Evolutionary conservation across 2,797 vertebrate genomes (phyloP).

Genomic region (Oreochromis mossambicus): DNA sequence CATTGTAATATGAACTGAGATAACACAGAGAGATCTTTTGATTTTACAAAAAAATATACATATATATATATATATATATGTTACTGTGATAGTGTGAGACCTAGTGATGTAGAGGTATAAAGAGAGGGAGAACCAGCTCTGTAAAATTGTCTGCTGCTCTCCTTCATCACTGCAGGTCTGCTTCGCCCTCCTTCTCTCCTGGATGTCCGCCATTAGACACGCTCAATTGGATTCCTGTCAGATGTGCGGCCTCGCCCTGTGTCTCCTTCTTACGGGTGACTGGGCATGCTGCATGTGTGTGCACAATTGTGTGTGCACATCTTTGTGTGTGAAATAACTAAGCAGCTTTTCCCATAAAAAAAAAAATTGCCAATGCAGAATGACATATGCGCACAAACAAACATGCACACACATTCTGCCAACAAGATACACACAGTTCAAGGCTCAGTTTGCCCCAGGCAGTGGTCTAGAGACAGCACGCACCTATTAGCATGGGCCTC

Average conservation of each 20-base stretch:
- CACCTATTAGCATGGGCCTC: slow-evolving; percentile 65
- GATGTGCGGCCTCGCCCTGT: slow-evolving; percentile 72
- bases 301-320: not conserved
- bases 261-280: slow-evolving; percentile 75
- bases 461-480: slow-evolving; percentile 24
- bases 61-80: not conserved
- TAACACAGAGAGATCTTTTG: not conserved
- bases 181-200: slow-evolving; percentile 63
- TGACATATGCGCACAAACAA: slow-evolving; percentile 11
- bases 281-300: slow-evolving; percentile 60
- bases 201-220: slow-evolving; percentile 75
- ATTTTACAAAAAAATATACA: too few species aligned
- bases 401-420: not conserved
- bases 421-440: slow-evolving; percentile 22
- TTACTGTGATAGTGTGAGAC: slow-evolving; percentile 10
- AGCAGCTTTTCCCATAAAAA: slow-evolving; percentile 31
- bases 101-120: not conserved
- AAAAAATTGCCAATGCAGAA: slow-evolving; percentile 19
- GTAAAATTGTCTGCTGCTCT: slow-evolving; percentile 61
- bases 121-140: slow-evolving; percentile 21
- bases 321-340: slow-evolving; percentile 15
- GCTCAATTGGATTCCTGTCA: slow-evolving; percentile 81
- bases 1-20: not conserved
- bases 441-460: slow-evolving; percentile 36
- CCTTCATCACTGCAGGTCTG: slow-evolving; percentile 69